These are phyloP conservation scores for Cydia splendana DNA, from an alignment of 1,140 invertebrate species.

Conservation along the genomic window DNA sequence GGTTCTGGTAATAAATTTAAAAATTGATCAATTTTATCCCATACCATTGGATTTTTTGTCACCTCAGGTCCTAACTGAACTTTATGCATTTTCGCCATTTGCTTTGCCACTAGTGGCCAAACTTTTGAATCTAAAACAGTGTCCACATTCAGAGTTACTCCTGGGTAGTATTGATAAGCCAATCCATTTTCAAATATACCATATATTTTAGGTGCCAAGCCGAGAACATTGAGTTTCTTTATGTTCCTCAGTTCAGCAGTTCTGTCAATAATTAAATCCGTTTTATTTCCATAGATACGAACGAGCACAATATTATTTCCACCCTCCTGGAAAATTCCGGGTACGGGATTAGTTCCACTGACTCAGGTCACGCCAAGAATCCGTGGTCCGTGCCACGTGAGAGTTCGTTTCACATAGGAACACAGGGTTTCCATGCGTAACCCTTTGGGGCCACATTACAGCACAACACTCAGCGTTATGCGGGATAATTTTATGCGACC, in stretches of 20 bases:
- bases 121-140: slow-evolving; percentile 86
- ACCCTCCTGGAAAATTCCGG: too few species aligned
- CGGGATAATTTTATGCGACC: too few species aligned
- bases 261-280: slow-evolving; percentile 95
- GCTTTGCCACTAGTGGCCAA: slow-evolving; percentile 87
- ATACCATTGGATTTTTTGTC: slow-evolving; percentile 82
- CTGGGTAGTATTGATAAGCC: slow-evolving; percentile 94
- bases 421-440: too few species aligned
- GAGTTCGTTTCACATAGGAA: too few species aligned
- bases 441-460: too few species aligned
- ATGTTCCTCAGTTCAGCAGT: slow-evolving; percentile 89
- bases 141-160: slow-evolving; percentile 87
- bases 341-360: too few species aligned
- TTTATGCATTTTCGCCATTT: slow-evolving; percentile 91
- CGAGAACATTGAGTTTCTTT: slow-evolving; percentile 85
- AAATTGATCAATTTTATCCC: slow-evolving; percentile 88
- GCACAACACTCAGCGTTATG: too few species aligned
- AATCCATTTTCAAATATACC: slow-evolving; percentile 97
- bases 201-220: slow-evolving; percentile 92
- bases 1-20: slow-evolving; percentile 85
- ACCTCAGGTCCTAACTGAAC: slow-evolving; percentile 86
- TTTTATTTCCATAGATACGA: slow-evolving; percentile 96
- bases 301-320: slow-evolving; percentile 90
- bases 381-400: too few species aligned
- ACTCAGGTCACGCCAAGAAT: too few species aligned